A percentile compares a stretch with the other conserved stretches of the same genome.
phyloP scores from a whole-genome alignment of 2,113 vertebrate genomes.

The Chloroceryle aenea region DNA sequence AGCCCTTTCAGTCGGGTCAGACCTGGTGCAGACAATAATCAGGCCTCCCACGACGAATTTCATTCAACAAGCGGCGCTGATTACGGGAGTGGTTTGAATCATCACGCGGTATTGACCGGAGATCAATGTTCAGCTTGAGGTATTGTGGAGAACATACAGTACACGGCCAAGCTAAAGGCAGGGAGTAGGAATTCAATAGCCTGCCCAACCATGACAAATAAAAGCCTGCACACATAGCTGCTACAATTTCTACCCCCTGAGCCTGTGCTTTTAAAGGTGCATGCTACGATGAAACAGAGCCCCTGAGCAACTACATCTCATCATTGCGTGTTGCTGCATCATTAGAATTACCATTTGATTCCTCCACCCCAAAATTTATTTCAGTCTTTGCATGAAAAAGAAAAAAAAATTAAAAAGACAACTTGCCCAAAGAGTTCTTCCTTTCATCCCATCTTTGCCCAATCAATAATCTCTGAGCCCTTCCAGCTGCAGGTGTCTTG shows the following conservation, averaged over 20 bases:
- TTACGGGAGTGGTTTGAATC: conserved; percentile 27
- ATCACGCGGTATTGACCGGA: conserved; percentile 39
- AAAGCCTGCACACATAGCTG: conserved; percentile 12
- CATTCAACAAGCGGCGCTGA: conserved; percentile 35
- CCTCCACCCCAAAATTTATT: background rate
- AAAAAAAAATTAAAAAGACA: background rate
- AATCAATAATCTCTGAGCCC: background rate
- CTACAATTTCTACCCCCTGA: background rate
- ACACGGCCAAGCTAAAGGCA: conserved; percentile 1
- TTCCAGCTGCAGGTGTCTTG: background rate
- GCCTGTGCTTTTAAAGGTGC: background rate
- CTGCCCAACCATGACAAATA: conserved; percentile 56
- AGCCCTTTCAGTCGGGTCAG: conserved; percentile 61
- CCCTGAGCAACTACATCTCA: background rate
- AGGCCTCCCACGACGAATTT: conserved; percentile 46
- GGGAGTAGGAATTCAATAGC: conserved; percentile 49
- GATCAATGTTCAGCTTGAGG: conserved; percentile 74
- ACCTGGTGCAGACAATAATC: conserved; percentile 47
- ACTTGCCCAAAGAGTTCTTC: background rate
- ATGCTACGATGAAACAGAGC: background rate
- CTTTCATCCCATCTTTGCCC: background rate
- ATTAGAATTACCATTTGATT: background rate
- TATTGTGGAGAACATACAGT: background rate
- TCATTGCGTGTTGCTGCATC: background rate
- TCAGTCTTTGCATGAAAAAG: background rate